Conservation (phyloP, 1,140 invertebrate species). For the Episyrphus balteatus region DNA sequence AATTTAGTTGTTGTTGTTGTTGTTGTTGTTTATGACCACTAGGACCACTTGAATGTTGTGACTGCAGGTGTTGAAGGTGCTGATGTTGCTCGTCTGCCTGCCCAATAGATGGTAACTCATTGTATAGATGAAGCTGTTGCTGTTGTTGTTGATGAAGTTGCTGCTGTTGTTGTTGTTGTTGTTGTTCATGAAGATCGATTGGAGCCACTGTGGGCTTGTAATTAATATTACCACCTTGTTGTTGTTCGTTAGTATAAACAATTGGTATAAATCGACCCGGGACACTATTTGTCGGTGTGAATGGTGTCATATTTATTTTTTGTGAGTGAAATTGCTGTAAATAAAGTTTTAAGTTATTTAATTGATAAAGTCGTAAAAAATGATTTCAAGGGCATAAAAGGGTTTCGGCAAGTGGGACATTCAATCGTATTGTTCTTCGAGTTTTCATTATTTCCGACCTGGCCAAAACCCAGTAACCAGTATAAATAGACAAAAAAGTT, state of each 20-base stretch:
- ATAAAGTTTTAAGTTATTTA: too few relatives aligned
- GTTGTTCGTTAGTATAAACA: conserved; percentile 31
- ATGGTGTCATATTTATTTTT: conserved; percentile 36
- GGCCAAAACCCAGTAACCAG: too few relatives aligned
- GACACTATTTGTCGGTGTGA: conserved; percentile 33
- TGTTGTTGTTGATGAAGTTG: conserved; percentile 19
- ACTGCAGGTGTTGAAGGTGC: conserved; percentile 11
- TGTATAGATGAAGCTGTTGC: neutral
- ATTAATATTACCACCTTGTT: conserved; percentile 1
- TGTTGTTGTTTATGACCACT: conserved; percentile 2
- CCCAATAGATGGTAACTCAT: neutral
- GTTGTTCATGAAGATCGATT: conserved; percentile 16
- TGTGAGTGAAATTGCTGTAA: conserved; percentile 12
- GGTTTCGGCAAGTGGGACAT: too few relatives aligned
- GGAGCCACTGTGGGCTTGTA: neutral
- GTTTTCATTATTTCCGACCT: too few relatives aligned
- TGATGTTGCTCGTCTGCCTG: conserved; percentile 9
- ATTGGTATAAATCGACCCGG: conserved; percentile 35
- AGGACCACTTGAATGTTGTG: neutral
- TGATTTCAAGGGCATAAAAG: too few relatives aligned
- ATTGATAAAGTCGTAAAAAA: too few relatives aligned
- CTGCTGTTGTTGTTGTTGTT: conserved; percentile 17
- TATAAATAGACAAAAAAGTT: too few relatives aligned
- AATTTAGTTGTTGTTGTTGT: neutral
- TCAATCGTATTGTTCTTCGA: too few relatives aligned